Percentiles rank a stretch among this genome's conserved stretches.
Conservation (phyloP, 2,797 vertebrate species). For the Nannoperca australis region DNA sequence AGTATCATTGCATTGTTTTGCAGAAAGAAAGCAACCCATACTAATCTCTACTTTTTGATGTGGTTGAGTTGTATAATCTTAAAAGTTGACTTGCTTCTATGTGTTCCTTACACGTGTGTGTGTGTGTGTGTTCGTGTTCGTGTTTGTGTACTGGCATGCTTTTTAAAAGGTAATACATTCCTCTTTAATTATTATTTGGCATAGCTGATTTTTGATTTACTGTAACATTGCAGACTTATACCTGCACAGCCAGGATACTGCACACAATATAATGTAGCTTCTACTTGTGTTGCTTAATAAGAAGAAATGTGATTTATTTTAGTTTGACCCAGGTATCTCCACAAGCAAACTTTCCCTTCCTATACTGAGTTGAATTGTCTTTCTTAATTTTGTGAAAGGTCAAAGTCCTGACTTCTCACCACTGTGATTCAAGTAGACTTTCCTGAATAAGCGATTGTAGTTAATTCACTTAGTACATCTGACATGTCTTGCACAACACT, state of each 20-base stretch:
- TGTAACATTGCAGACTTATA: neutral
- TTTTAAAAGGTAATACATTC: neutral
- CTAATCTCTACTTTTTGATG: neutral
- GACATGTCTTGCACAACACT: neutral
- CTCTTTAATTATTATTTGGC: neutral
- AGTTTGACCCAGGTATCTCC: neutral
- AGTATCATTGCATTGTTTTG: neutral
- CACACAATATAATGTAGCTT: too few relatives aligned
- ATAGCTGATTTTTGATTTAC: neutral
- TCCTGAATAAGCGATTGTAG: neutral
- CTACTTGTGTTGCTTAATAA: neutral
- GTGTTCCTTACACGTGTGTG: neutral
- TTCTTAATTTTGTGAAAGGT: neutral
- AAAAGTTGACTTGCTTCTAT: neutral
- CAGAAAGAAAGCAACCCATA: neutral
- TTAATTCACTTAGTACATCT: neutral
- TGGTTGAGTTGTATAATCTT: neutral
- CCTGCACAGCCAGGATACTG: neutral
- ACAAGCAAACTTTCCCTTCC: neutral
- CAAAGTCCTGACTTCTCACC: neutral
- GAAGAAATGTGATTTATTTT: neutral
- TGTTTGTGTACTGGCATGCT: neutral
- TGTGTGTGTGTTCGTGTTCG: neutral
- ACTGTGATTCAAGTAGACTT: neutral
- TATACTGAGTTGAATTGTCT: neutral